Evolutionary conservation across 2,888 invertebrate genomes (phyloP).

Genomic region (Thumatha senex): DNA sequence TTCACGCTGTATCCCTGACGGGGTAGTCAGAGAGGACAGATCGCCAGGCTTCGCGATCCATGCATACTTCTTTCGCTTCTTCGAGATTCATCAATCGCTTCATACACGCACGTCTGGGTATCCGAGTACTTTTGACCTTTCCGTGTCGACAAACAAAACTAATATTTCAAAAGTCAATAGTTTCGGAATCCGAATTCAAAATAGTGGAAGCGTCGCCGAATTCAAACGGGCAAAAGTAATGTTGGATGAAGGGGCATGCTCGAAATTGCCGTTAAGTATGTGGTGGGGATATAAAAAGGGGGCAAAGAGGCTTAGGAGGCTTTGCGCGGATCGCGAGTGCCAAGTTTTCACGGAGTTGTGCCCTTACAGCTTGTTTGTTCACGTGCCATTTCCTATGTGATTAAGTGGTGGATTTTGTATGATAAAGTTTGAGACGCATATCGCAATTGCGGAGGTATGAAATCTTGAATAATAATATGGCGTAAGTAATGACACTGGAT

Average conservation of each 20-base stretch:
- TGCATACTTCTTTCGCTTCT: too few relatives aligned
- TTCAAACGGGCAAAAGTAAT: conserved; percentile 48
- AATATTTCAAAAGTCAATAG: conserved; percentile 41
- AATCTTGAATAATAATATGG: conserved; percentile 13
- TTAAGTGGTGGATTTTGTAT: conserved; percentile 61
- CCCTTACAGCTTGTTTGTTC: conserved; percentile 63
- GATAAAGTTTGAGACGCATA: conserved; percentile 40
- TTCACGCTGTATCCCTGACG: too few relatives aligned
- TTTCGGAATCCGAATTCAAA: conserved; percentile 34
- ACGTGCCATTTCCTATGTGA: conserved; percentile 66
- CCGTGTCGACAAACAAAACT: too few relatives aligned
- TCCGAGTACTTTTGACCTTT: too few relatives aligned
- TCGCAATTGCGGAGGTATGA: conserved; percentile 14
- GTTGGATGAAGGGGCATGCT: conserved; percentile 58
- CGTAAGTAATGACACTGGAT: conserved; percentile 1
- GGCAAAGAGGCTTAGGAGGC: conserved; percentile 72
- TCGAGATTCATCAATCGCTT: too few relatives aligned
- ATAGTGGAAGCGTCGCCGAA: conserved; percentile 23
- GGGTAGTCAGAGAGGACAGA: too few relatives aligned
- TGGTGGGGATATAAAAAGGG: conserved; percentile 71
- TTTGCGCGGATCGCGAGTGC: conserved; percentile 62
- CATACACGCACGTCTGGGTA: too few relatives aligned
- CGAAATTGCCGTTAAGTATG: conserved; percentile 76
- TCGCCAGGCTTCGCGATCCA: too few relatives aligned
- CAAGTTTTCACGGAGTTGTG: conserved; percentile 65